Evolutionary conservation across 2,888 invertebrate genomes (phyloP).

Genomic region (Torymus auratus): DNA sequence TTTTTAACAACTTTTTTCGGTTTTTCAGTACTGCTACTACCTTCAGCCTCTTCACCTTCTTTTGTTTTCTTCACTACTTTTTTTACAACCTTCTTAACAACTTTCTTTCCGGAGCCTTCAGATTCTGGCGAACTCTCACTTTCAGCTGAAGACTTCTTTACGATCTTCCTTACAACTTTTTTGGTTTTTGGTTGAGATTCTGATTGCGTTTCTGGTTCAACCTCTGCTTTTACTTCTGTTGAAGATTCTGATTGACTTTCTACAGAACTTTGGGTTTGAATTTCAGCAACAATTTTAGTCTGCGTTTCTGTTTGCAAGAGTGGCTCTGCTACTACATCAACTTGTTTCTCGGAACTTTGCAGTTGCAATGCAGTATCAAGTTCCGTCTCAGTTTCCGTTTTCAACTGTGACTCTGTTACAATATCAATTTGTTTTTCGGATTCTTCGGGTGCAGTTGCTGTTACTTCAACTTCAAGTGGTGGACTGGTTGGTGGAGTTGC

Average conservation of each 20-base stretch:
- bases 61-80: conserved; percentile 73
- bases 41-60: conserved; percentile 57
- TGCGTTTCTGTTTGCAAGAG: not conserved
- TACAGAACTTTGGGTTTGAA: conserved; percentile 1
- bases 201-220: conserved; percentile 47
- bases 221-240: conserved; percentile 53
- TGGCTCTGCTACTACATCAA: not conserved
- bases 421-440: not conserved
- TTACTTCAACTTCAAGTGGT: conserved; percentile 58
- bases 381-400: conserved; percentile 5
- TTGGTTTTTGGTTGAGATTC: conserved; percentile 13
- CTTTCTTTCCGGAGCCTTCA: conserved; percentile 69
- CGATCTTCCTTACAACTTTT: conserved; percentile 59
- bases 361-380: conserved; percentile 28
- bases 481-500: conserved; percentile 70
- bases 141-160: conserved; percentile 63
- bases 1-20: conserved; percentile 74
- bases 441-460: conserved; percentile 1
- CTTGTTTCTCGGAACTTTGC: not conserved
- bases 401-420: no score
- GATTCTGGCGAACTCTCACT: conserved; percentile 66
- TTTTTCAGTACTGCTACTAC: conserved; percentile 62
- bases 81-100: conserved; percentile 79
- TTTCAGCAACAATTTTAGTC: conserved; percentile 1
- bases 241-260: conserved; percentile 38